Evolutionary conservation across 2,797 vertebrate species (phyloP).

Genomic region (Brachymystax lenok): DNA sequence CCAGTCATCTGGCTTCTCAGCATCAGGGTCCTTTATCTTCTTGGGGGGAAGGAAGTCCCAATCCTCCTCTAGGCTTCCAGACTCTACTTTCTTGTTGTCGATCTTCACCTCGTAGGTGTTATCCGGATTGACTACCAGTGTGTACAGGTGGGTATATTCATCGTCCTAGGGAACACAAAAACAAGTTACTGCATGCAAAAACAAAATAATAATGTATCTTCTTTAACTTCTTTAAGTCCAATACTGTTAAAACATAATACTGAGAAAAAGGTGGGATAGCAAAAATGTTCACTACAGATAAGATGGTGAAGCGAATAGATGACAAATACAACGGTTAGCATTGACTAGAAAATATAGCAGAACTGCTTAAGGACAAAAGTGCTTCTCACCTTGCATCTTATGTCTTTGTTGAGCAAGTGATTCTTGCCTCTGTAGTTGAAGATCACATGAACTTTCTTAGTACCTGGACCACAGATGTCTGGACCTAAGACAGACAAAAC

Average conservation of each 20-base stretch:
- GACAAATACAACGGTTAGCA: background rate
- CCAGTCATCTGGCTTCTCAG: slow-evolving; percentile 85
- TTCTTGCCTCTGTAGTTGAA: slow-evolving; percentile 87
- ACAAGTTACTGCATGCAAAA: background rate
- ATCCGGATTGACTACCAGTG: slow-evolving; percentile 81
- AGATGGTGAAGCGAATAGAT: background rate
- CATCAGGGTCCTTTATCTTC: slow-evolving; percentile 83
- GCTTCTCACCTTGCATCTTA: slow-evolving; percentile 82
- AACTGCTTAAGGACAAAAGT: background rate
- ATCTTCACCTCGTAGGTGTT: slow-evolving; percentile 89
- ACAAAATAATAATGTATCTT: background rate
- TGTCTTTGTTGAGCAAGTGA: slow-evolving; percentile 85
- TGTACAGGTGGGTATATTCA: slow-evolving; percentile 84
- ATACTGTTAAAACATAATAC: background rate
- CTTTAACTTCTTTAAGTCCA: background rate
- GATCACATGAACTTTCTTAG: slow-evolving; percentile 88
- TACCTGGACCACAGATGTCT: slow-evolving; percentile 89
- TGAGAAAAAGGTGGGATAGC: background rate
- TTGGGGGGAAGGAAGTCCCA: slow-evolving; percentile 85
- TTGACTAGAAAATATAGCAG: background rate
- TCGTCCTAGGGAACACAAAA: slow-evolving; percentile 73
- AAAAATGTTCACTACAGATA: background rate
- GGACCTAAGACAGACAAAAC: slow-evolving; percentile 72
- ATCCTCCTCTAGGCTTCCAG: slow-evolving; percentile 81
- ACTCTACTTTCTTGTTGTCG: slow-evolving; percentile 84